These are phyloP conservation scores for Zele albiditarsus DNA, from an alignment of 2,888 invertebrate species.

Conservation along the genomic window DNA sequence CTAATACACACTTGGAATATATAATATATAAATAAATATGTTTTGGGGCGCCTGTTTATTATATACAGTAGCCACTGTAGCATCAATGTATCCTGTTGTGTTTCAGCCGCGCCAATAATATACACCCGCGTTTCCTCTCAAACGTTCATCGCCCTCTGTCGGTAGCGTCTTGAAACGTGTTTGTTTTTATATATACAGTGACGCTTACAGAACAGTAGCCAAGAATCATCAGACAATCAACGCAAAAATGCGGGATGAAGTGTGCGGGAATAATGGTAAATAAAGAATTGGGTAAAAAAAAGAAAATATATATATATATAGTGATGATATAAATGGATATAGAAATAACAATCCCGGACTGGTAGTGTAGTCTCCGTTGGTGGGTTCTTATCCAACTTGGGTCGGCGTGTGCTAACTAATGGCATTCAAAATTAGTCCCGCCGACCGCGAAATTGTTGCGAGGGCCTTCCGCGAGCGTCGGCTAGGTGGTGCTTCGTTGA, in stretches of 20 bases:
- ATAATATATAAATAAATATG: slow-evolving; percentile 33
- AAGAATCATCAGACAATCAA: background rate
- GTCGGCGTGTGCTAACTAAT: slow-evolving; percentile 70
- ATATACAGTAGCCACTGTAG: slow-evolving; percentile 49
- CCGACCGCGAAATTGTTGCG: slow-evolving; percentile 67
- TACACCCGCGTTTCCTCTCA: slow-evolving; percentile 39
- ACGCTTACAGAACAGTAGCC: background rate
- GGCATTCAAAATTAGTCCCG: slow-evolving; percentile 73
- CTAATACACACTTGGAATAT: slow-evolving; percentile 23
- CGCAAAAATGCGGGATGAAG: background rate
- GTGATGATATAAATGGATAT: slow-evolving; percentile 23
- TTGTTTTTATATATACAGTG: background rate
- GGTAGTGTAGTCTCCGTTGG: background rate
- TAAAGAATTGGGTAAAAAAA: background rate
- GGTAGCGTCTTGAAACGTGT: slow-evolving; percentile 34
- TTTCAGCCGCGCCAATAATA: background rate
- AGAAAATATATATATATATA: background rate
- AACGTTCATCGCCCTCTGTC: slow-evolving; percentile 42
- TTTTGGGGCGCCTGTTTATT: slow-evolving; percentile 56
- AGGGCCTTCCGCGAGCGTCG: slow-evolving; percentile 44
- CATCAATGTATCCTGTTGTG: background rate
- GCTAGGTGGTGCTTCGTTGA: slow-evolving; percentile 26
- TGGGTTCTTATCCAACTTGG: slow-evolving; percentile 16
- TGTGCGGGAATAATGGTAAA: slow-evolving; percentile 25
- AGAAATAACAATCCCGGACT: slow-evolving; percentile 36